phyloP scores from a whole-genome alignment of 2,888 invertebrate species.

The Cephus rjabovi region DNA sequence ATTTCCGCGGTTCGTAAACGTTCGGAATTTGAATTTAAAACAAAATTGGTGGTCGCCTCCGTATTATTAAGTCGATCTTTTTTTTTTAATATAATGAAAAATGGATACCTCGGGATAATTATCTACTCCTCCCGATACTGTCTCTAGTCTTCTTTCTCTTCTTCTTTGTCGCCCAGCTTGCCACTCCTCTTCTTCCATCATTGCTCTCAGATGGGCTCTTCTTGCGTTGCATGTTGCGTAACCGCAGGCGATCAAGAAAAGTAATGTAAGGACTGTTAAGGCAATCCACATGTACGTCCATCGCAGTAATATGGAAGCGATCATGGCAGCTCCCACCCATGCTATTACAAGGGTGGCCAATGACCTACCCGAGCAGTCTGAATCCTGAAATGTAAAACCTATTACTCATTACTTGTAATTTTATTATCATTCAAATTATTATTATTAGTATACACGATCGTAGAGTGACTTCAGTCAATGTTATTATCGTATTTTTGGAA shows the following conservation, averaged over 20 bases:
- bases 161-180: conserved; percentile 26
- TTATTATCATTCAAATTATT: neutral
- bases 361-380: conserved; percentile 48
- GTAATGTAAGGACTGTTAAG: conserved; percentile 44
- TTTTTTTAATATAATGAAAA: neutral
- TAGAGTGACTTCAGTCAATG: neutral
- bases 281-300: conserved; percentile 56
- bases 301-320: conserved; percentile 46
- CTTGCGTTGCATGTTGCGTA: conserved; percentile 44
- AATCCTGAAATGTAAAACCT: conserved; percentile 28
- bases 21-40: neutral
- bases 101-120: conserved; percentile 32
- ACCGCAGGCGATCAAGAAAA: conserved; percentile 49
- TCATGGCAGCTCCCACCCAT: conserved; percentile 50
- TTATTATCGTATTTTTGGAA: too few species aligned
- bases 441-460: neutral
- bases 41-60: neutral
- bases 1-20: neutral
- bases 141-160: conserved; percentile 35
- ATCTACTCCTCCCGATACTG: conserved; percentile 39
- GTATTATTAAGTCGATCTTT: neutral
- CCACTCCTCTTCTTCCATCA: conserved; percentile 24
- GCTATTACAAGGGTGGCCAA: conserved; percentile 48
- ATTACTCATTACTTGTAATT: neutral
- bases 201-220: conserved; percentile 27